Conservation (phyloP, 2,888 invertebrate genomes). For the Ligdia adustata region DNA sequence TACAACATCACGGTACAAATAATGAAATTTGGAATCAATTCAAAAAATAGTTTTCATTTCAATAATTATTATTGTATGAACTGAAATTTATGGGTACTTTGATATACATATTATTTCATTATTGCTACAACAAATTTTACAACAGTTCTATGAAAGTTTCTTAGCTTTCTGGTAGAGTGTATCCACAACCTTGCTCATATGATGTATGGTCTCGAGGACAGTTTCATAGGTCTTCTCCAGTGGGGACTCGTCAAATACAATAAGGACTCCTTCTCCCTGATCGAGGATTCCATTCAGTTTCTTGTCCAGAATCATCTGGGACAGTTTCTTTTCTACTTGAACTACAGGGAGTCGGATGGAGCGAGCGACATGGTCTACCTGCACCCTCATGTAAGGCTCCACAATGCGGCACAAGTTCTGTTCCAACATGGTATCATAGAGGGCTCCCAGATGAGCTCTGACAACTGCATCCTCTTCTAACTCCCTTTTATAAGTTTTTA, state of each 20-base stretch:
- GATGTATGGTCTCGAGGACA: conserved; percentile 98
- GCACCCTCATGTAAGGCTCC: conserved; percentile 98
- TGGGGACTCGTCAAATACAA: conserved; percentile 97
- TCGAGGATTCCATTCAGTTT: conserved; percentile 98
- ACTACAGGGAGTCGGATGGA: conserved; percentile 94
- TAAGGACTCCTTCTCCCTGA: conserved; percentile 98
- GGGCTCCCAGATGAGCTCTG: conserved; percentile 96
- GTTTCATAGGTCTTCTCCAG: conserved; percentile 99
- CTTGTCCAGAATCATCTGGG: conserved; percentile 99
- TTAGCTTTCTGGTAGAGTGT: conserved; percentile 99
- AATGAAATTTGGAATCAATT: conserved; percentile 65
- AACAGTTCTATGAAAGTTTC: conserved; percentile 91
- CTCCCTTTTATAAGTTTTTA: conserved; percentile 94
- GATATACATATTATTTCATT: conserved; percentile 76
- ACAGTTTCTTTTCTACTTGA: conserved; percentile 99
- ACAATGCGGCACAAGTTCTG: conserved; percentile 99
- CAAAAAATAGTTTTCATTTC: conserved; percentile 74
- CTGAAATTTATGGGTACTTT: conserved; percentile 75
- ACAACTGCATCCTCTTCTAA: conserved; percentile 98
- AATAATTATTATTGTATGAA: conserved; percentile 56
- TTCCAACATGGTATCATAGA: conserved; percentile 99
- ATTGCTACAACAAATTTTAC: conserved; percentile 77
- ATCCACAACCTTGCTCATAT: conserved; percentile 99
- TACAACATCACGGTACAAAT: conserved; percentile 57
- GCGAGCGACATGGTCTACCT: conserved; percentile 96